These are phyloP conservation scores for Caradrina kadenii DNA, from an alignment of 2,888 invertebrate species.

Conservation along the genomic window DNA sequence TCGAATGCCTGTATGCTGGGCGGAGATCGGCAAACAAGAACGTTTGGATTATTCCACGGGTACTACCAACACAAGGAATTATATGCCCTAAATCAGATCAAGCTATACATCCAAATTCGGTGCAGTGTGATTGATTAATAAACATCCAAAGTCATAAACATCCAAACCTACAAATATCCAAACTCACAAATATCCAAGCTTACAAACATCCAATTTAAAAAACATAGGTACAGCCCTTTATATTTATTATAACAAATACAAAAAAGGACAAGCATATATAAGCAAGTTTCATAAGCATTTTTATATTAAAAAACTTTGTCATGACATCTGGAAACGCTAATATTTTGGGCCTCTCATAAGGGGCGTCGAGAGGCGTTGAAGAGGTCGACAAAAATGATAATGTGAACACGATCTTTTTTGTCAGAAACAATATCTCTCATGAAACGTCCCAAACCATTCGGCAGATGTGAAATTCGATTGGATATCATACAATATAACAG, in stretches of 20 bases:
- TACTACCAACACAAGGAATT: no score
- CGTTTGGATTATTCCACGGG: no score
- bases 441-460: background rate
- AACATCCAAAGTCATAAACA: background rate
- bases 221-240: no score
- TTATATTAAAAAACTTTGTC: constrained; percentile 23
- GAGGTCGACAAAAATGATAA: constrained; percentile 7
- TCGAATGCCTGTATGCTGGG: no score
- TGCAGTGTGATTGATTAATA: no score
- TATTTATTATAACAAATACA: background rate
- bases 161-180: background rate
- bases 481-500: background rate
- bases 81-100: no score
- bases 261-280: background rate
- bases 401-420: constrained; percentile 4
- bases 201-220: background rate
- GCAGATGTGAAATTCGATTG: background rate
- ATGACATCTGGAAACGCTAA: constrained; percentile 14
- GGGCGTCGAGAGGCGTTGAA: background rate
- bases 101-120: no score
- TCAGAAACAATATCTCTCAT: background rate
- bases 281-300: background rate
- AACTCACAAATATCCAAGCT: background rate
- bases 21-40: no score
- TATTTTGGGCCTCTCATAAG: background rate